Percentiles rank a stretch among this genome's conserved stretches.
These are phyloP conservation scores for Aspiorhynchus laticeps DNA, from an alignment of 2,113 vertebrate species.

Conservation along the genomic window DNA sequence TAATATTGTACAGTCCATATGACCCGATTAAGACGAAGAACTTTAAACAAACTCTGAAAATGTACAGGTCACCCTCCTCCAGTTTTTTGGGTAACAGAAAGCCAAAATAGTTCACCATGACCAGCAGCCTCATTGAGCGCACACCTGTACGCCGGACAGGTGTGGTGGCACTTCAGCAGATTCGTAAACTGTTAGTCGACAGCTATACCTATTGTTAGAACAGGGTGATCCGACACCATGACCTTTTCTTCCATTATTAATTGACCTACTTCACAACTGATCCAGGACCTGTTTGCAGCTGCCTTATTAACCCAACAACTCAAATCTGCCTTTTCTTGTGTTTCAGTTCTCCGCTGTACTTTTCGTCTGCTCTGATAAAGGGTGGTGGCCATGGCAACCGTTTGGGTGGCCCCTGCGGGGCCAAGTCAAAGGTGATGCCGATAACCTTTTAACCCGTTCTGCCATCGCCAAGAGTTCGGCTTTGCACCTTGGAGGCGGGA, in stretches of 20 bases:
- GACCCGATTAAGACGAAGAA: background rate
- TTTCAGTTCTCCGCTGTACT: constrained; percentile 12
- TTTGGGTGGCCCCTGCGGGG: constrained; percentile 38
- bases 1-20: background rate
- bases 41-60: constrained; percentile 1
- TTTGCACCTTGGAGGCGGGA: constrained; percentile 52
- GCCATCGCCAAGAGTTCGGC: constrained; percentile 44
- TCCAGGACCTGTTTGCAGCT: background rate
- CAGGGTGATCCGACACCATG: background rate
- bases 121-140: constrained; percentile 38
- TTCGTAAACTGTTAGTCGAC: constrained; percentile 18
- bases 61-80: background rate
- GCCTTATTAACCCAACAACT: background rate
- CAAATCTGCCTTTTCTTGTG: background rate
- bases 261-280: constrained; percentile 2
- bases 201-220: constrained; percentile 48
- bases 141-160: constrained; percentile 45
- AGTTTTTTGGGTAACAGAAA: constrained; percentile 21
- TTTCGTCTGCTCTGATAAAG: constrained; percentile 46
- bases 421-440: constrained; percentile 53
- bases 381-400: constrained; percentile 46
- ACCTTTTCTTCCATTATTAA: constrained; percentile 20
- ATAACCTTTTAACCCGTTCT: constrained; percentile 57
- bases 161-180: constrained; percentile 15
- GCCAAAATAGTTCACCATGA: constrained; percentile 25